Percentiles rank a stretch among this genome's conserved stretches.
phyloP scores from a whole-genome alignment of 2,888 invertebrate species.

The Anodontia alba region DNA sequence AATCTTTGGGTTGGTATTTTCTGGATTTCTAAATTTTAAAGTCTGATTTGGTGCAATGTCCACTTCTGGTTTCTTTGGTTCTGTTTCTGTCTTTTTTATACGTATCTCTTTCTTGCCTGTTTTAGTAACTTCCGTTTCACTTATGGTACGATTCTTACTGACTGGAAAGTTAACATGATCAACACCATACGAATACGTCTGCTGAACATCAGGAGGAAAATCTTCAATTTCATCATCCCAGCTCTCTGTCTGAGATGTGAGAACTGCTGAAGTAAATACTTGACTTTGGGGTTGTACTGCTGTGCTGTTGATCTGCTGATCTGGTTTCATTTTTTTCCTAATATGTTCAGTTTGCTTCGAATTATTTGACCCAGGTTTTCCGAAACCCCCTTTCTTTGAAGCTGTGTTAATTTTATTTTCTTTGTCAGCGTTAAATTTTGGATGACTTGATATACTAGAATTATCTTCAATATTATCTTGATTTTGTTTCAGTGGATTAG shows the following conservation, averaged over 20 bases:
- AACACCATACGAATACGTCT: background rate
- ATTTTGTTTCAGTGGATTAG: too few relatives aligned
- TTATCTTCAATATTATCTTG: too few relatives aligned
- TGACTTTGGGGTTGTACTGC: background rate
- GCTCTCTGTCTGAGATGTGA: background rate
- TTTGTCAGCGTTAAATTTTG: background rate
- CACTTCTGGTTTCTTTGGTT: background rate
- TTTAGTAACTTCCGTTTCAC: background rate
- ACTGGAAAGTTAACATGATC: background rate
- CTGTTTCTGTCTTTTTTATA: background rate
- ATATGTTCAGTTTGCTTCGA: too few relatives aligned
- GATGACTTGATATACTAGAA: background rate
- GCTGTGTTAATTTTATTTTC: background rate
- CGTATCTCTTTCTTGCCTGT: background rate
- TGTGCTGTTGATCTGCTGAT: too few relatives aligned
- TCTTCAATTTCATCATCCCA: slow-evolving; percentile 6
- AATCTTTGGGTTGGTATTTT: background rate
- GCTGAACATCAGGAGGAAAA: background rate
- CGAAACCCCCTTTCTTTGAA: too few relatives aligned
- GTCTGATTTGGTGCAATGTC: background rate
- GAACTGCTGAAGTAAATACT: background rate
- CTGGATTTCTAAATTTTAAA: background rate
- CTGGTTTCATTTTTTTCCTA: too few relatives aligned
- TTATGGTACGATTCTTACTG: background rate
- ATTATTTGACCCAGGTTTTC: too few relatives aligned